Evolutionary conservation across 2,113 vertebrate species (phyloP).

Genomic region (Balaenoptera acutorostrata): DNA sequence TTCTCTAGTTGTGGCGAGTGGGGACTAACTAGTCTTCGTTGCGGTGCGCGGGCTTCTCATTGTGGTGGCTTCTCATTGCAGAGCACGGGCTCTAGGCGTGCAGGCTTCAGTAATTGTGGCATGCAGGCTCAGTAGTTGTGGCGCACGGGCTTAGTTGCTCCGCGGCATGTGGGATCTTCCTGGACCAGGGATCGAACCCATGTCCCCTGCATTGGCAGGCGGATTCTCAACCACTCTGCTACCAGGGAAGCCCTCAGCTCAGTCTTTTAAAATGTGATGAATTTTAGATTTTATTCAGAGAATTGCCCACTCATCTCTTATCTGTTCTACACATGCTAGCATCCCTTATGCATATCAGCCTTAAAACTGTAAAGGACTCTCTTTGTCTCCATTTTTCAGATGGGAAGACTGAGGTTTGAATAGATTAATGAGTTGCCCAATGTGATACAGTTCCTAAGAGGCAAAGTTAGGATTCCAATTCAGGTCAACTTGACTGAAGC

Average conservation of each 20-base stretch:
- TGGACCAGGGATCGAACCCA: too few species aligned
- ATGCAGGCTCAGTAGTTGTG: too few species aligned
- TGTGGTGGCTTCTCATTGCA: too few species aligned
- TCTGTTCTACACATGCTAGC: neutral
- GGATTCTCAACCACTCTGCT: too few species aligned
- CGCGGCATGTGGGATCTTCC: too few species aligned
- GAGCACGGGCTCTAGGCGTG: too few species aligned
- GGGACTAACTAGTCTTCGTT: too few species aligned
- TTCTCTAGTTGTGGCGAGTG: too few species aligned
- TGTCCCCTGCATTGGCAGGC: too few species aligned
- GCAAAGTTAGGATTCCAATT: neutral
- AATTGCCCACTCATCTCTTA: neutral
- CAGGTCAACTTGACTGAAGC: neutral
- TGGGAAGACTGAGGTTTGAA: neutral
- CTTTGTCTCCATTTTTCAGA: neutral
- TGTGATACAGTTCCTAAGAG: neutral
- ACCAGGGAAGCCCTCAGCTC: neutral
- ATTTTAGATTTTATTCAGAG: conserved; percentile 27
- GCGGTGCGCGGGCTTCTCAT: too few species aligned
- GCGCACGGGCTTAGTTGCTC: too few species aligned
- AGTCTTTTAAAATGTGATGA: neutral
- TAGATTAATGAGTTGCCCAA: neutral
- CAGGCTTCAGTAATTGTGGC: too few species aligned
- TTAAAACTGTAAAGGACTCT: neutral
- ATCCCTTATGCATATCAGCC: neutral